Evolutionary conservation across 2,113 vertebrate species (phyloP).

Genomic region (Ursus arctos): DNA sequence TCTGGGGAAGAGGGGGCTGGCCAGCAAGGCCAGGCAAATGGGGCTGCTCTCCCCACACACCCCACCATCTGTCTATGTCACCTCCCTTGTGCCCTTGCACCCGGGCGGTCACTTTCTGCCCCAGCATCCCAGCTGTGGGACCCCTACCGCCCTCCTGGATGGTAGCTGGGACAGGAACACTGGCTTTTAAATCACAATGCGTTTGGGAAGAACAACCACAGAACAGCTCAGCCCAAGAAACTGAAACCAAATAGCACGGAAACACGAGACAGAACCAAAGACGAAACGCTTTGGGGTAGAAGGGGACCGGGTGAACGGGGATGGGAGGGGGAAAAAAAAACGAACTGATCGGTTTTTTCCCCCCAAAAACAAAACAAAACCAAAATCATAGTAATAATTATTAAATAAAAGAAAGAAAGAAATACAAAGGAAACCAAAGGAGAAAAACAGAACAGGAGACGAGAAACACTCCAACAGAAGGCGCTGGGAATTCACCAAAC

Average conservation of each 20-base stretch:
- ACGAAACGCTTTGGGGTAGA: conserved; percentile 13
- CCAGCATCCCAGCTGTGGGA: conserved; percentile 88
- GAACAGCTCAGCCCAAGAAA: conserved; percentile 87
- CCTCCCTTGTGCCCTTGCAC: not conserved
- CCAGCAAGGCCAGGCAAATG: not conserved
- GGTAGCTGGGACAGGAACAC: conserved; percentile 89
- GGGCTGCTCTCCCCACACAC: not conserved
- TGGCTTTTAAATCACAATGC: conserved; percentile 90
- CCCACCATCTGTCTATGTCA: not conserved
- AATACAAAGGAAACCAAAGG: not conserved
- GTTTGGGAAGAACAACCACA: conserved; percentile 85
- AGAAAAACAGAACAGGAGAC: conserved; percentile 52
- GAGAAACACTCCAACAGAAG: conserved; percentile 78
- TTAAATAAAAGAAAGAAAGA: not conserved
- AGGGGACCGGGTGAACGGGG: not conserved
- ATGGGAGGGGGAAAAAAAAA: conserved; percentile 68
- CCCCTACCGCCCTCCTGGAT: conserved; percentile 75
- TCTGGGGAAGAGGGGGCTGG: not conserved
- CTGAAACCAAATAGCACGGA: conserved; percentile 82
- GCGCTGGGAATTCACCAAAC: conserved; percentile 71
- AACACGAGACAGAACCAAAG: conserved; percentile 87
- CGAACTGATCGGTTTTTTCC: conserved; percentile 71
- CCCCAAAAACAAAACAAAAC: conserved; percentile 57
- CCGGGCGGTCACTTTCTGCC: conserved; percentile 74
- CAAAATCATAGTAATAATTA: not conserved